Evolutionary conservation across 2,797 vertebrate genomes (phyloP).

Genomic region (Nasua narica): DNA sequence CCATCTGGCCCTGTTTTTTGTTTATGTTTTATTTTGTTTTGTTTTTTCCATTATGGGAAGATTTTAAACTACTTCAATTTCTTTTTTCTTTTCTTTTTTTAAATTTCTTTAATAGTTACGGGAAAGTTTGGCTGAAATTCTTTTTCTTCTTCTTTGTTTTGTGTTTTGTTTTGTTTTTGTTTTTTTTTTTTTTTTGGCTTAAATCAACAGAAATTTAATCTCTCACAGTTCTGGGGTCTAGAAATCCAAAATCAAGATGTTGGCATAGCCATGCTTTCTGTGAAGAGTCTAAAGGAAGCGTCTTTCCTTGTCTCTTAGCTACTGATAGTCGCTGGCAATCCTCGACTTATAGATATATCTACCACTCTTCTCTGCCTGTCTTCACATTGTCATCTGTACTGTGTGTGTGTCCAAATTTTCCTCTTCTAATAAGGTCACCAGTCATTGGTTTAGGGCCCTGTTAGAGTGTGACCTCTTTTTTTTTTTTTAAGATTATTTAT

Average conservation of each 20-base stretch:
- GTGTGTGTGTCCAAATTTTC: not conserved
- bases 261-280: not conserved
- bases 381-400: not conserved
- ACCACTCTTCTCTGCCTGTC: not conserved
- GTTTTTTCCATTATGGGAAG: not conserved
- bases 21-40: not conserved
- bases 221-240: not conserved
- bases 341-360: not conserved
- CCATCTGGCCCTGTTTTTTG: not conserved
- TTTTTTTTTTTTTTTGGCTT: no score
- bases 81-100: not conserved
- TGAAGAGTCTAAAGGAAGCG: not conserved
- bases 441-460: not conserved
- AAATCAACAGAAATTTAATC: not conserved
- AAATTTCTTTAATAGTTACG: not conserved
- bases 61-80: not conserved
- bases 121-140: not conserved
- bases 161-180: not conserved
- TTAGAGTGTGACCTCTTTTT: not conserved
- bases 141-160: not conserved
- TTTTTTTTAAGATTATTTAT: no score
- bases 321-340: not conserved
- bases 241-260: not conserved
- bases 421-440: not conserved
- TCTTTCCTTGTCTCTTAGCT: not conserved